Base-by-base conservation (phyloP, 2,113 vertebrate genomes). In the Planiliza haematocheilus region DNA sequence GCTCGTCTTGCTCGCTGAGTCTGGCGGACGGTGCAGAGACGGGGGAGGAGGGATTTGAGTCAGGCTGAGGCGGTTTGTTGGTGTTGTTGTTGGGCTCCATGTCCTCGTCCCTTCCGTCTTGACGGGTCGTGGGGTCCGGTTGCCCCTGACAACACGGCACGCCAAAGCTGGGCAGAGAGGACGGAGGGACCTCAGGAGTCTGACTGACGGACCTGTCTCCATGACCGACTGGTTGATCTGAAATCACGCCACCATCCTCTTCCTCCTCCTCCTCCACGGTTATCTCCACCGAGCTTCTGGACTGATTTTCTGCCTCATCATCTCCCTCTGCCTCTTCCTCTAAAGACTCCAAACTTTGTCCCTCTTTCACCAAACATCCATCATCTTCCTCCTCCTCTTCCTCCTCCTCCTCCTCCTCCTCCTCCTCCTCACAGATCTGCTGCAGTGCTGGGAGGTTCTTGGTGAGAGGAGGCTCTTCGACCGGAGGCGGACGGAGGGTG, bases 381-480 rank as follows among this genome's bases (percentile, higher is more conserved):
- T 93, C 90, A 1, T 92, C 93, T 0, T 93, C 93, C 0, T 94
- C 94, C 0, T 94, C 95, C 7, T 84, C 85, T 5, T 74, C 82
- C 3, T 86, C 82, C 0, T 93, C 94, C 0, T 95, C 94, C 0
- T 95, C 95, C 0, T 96, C 94, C 0, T 96, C 95, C 4, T 96
- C 95, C 0, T 95, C 96, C 34, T 96, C 96, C 74, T 97, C 95
- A 0, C 94, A 95, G 77, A 97, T 97, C 89, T 94, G 95, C 84
- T 95, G 95, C 52, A 96, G 90, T 0, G 94, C 93, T 0, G 91
- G 90, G 4, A 94, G 83, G 74, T 88, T 95, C 89, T 93, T 96
- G 55, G 90, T 60, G 16, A 52, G 64, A 4, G 93, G 86, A 3
- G 92, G 64, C 11, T 93, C 91, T 2, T 94, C 83, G 3, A 70